These are phyloP conservation scores for Dinomys branickii DNA, from an alignment of 2,113 vertebrate species.

Conservation along the genomic window DNA sequence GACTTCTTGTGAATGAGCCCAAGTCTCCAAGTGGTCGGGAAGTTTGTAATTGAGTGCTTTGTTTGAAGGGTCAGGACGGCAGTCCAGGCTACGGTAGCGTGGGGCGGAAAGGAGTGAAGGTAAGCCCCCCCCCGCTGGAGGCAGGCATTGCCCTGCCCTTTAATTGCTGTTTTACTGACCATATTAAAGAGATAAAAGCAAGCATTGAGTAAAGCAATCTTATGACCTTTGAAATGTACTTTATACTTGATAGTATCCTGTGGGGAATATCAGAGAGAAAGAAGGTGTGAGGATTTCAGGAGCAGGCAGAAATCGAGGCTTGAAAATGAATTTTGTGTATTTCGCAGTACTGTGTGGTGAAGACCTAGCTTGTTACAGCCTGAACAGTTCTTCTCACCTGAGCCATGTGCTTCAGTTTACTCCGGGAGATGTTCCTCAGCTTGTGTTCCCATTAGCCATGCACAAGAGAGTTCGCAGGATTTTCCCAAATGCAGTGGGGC, in stretches of 20 bases:
- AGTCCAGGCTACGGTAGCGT: constrained; percentile 67
- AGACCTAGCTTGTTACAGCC: too few relatives aligned
- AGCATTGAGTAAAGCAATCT: background rate
- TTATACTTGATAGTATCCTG: background rate
- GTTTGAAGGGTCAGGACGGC: constrained; percentile 82
- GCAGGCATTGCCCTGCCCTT: background rate
- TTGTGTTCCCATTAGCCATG: background rate
- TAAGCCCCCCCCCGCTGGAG: constrained; percentile 32
- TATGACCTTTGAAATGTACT: background rate
- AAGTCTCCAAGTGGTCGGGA: background rate
- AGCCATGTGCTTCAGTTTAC: background rate
- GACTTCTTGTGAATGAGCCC: background rate
- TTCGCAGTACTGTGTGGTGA: background rate
- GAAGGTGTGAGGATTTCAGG: background rate
- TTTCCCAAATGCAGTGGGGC: background rate
- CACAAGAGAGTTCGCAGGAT: background rate
- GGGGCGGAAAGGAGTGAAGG: constrained; percentile 84
- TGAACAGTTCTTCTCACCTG: background rate
- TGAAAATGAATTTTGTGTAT: background rate
- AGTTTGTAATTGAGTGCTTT: background rate
- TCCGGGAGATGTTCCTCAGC: background rate
- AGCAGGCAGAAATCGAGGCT: background rate
- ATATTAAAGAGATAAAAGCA: background rate
- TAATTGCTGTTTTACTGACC: background rate
- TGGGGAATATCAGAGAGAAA: background rate